Conservation (phyloP, 2,888 invertebrate species). For the Aphodius sticticus region DNA sequence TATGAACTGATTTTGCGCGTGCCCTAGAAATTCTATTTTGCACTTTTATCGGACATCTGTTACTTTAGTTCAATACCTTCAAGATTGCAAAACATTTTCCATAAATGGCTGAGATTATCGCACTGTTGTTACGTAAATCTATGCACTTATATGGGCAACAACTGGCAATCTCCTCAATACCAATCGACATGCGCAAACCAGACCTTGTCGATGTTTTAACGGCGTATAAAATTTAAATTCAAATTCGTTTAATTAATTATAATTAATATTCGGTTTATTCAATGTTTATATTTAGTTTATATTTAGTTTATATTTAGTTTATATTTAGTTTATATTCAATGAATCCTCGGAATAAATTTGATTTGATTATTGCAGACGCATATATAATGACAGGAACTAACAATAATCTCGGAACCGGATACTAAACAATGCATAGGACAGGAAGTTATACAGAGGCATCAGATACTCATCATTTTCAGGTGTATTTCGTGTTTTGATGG, state of each 20-base stretch:
- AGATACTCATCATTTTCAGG: conserved; percentile 8
- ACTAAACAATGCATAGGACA: conserved; percentile 48
- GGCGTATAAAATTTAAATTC: too few relatives aligned
- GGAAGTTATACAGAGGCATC: conserved; percentile 41
- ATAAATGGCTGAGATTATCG: conserved; percentile 6
- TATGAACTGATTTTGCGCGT: not conserved
- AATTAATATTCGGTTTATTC: too few relatives aligned
- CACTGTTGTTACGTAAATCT: conserved; percentile 18
- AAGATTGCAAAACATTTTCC: conserved; percentile 17
- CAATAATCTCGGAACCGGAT: conserved; percentile 43
- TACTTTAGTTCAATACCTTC: conserved; percentile 11
- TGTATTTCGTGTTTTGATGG: not conserved
- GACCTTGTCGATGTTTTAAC: not conserved
- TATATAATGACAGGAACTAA: not conserved
- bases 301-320: too few relatives aligned
- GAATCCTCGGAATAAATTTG: too few relatives aligned
- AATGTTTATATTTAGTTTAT: too few relatives aligned
- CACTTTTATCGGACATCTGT: not conserved
- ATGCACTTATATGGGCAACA: conserved; percentile 13
- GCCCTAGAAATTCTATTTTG: not conserved
- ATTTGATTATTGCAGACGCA: too few relatives aligned
- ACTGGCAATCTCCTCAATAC: not conserved
- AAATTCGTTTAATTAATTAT: too few relatives aligned
- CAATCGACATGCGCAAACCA: not conserved
- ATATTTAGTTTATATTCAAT: too few relatives aligned